Base-by-base conservation (phyloP, 2,797 vertebrate species). In the Anabacerthia variegaticeps region DNA sequence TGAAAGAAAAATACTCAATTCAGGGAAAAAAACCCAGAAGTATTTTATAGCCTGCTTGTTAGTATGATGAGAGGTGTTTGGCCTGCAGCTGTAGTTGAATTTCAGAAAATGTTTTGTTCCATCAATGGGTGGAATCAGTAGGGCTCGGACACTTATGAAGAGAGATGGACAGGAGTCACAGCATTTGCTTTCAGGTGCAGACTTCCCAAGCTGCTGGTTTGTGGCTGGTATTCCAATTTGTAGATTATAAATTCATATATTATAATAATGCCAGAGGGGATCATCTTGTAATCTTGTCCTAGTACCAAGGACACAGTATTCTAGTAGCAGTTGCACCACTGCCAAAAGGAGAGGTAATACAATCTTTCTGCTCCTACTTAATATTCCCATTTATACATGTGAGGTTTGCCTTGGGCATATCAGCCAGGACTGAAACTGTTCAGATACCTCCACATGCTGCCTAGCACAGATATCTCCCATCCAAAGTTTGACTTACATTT, bases 291-390 rank as follows among this genome's bases (percentile, higher is more conserved):
- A 77, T 91, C 85, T 71, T 95, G 82, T 85, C 93, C 1, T 21
- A 1, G 76, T 72, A 90, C 68, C 89, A 95, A 97, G 96, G 93
- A 92, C 94, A 93, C 54, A 41, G 24, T 89, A 95, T 95, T 92
- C 89, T 56, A 84, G 76, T 48, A 61, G 91, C 89, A 84, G 73
- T 83, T 88, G 65, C 54, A 81, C 0, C 4, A 15, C 46, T 83
- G 91, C 88, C 82, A 89, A 68, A 67, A 77, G 72, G 58, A 92
- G 69, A 88, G 58, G 94, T 95, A 96, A 95, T 75, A 75, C 46
- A 89, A 78, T 95, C 91, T 68, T 86, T 79, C 28, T 67, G 63
- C 81, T 91, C 88, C 85, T 94, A 71, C 91, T 92, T 91, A 69
- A 49, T 97, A 66, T 68, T 92, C 88, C 61, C 79, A 32, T 75